phyloP scores from a whole-genome alignment of 2,797 vertebrate species.

The Hypotaenidia philippensis region DNA sequence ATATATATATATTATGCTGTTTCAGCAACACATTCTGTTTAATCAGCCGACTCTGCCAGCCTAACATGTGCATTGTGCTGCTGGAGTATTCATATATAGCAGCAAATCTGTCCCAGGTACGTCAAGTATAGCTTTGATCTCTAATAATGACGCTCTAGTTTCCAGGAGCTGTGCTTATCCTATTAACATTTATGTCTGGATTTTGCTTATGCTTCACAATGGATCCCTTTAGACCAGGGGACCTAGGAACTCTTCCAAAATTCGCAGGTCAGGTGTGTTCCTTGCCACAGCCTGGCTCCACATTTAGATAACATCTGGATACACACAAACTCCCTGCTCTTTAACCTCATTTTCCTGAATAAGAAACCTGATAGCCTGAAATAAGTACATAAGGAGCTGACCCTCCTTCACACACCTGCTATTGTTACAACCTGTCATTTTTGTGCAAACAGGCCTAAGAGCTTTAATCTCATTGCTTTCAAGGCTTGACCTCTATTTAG shows the following conservation, averaged over 20 bases:
- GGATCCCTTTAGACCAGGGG: background rate
- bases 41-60: background rate
- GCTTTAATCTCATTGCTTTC: background rate
- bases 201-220: conserved; percentile 39
- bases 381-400: background rate
- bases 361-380: background rate
- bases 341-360: background rate
- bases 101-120: conserved; percentile 27
- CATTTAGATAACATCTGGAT: background rate
- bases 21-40: background rate
- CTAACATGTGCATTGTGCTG: background rate
- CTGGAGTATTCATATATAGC: conserved; percentile 8
- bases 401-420: background rate
- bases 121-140: conserved; percentile 36
- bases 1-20: background rate
- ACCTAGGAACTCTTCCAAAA: background rate
- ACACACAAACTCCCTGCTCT: background rate
- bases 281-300: background rate
- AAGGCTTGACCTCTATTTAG: background rate
- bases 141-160: conserved; percentile 22
- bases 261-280: background rate
- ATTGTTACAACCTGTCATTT: background rate
- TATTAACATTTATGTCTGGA: conserved; percentile 51
- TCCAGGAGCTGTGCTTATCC: conserved; percentile 31
- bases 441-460: background rate